These are phyloP conservation scores for Lichenostomus cassidix DNA, from an alignment of 2,113 vertebrate species.

Conservation along the genomic window DNA sequence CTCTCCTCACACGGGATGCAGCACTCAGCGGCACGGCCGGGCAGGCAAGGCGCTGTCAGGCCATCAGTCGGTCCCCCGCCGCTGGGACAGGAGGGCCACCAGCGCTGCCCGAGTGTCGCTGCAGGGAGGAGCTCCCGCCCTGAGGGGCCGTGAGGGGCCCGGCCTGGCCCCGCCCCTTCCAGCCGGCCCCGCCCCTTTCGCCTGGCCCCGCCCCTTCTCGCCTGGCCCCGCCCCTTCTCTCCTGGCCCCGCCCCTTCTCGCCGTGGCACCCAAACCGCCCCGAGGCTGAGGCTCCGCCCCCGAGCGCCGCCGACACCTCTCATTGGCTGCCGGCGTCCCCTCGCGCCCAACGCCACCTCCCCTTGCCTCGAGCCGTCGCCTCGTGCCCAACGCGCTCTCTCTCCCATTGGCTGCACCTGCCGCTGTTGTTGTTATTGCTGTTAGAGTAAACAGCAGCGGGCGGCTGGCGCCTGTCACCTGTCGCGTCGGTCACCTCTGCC, in stretches of 20 bases:
- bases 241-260: neutral
- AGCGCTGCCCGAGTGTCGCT: rapidly evolving
- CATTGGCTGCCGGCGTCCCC: too few relatives aligned
- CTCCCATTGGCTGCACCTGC: neutral
- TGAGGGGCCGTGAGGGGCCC: too few relatives aligned
- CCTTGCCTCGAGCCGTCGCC: neutral
- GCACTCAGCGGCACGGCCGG: neutral
- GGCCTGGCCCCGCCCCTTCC: rapidly evolving
- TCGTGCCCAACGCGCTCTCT: neutral
- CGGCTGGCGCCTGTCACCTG: too few relatives aligned
- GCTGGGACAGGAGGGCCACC: neutral
- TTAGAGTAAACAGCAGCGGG: neutral
- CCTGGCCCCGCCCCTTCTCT: too few relatives aligned
- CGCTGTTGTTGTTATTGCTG: neutral
- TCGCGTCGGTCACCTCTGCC: too few relatives aligned
- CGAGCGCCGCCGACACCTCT: too few relatives aligned
- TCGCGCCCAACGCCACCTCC: neutral
- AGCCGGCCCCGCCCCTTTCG: too few relatives aligned
- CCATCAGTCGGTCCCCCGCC: rapidly evolving
- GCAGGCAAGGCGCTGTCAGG: too few relatives aligned
- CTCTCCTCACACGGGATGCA: rapidly evolving
- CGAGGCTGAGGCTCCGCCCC: neutral
- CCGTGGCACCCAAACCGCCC: too few relatives aligned
- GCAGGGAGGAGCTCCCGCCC: rapidly evolving
- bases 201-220: neutral